Conservation (phyloP, 2,888 invertebrate species). For the Drosophila greeni region DNA sequence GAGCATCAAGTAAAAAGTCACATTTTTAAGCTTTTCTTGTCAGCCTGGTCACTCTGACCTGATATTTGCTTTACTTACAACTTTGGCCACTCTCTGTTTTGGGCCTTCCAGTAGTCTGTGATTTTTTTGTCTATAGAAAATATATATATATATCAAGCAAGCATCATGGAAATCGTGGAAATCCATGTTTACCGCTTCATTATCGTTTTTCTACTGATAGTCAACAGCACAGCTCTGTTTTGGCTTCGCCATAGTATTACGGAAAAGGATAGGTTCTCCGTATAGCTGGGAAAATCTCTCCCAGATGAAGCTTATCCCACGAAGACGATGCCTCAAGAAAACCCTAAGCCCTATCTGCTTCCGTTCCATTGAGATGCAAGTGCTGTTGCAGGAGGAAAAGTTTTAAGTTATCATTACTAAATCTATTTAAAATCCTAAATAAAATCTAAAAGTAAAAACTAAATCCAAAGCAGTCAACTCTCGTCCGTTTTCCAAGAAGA, state of each 20-base stretch:
- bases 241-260: too few relatives aligned
- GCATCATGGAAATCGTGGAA: neutral
- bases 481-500: neutral
- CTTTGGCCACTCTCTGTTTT: neutral
- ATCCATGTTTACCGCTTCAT: constrained; percentile 2
- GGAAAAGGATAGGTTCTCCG: rapidly evolving
- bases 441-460: neutral
- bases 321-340: neutral
- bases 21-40: neutral
- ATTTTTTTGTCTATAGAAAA: neutral
- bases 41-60: neutral
- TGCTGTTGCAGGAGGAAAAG: neutral
- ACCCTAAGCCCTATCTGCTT: neutral
- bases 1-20: too few relatives aligned
- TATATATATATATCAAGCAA: too few relatives aligned
- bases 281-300: neutral
- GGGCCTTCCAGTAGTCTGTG: neutral
- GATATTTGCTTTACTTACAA: neutral
- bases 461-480: neutral
- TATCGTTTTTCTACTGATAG: neutral
- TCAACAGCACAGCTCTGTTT: neutral
- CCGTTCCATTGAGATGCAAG: neutral
- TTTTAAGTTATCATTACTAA: too few relatives aligned
- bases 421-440: neutral
- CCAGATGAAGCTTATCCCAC: neutral